Evolutionary conservation across 2,113 vertebrate species (phyloP), one percentile per base, ranked within the genome.

Genomic region (Mesitornis unicolor): DNA sequence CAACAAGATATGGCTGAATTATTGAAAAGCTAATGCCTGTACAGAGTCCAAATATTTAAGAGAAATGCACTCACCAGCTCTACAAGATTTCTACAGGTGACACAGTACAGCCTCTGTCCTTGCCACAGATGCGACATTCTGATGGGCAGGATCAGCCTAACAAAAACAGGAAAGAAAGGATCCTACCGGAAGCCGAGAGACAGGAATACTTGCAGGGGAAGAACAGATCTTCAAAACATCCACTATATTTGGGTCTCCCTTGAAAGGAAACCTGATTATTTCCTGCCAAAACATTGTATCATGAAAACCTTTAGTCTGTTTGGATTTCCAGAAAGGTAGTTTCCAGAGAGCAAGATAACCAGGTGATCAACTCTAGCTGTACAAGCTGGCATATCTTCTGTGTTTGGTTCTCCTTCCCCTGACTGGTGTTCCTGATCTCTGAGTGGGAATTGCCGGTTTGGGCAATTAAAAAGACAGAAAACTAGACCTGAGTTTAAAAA

Each of bases 1-100:
- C 51, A 16, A 13, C 42, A 91, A 84, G 26, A 86, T 48, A 77
- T 60, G 40, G 87, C 68, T 93, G 86, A 87, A 84, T 93, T 90
- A 77, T 24, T 76, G 40, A 70, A 47, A 88, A 73, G 57, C 60
- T 7, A 53, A 53, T 53, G 35, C 61, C 92, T 35, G 38, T 6
- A 29, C 68, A 51, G 76, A 89, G 50, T 63, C 74, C 59, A 10
- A 16, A 35, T n/a, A 16, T 5, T 24, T 79, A 71, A n/a, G 24
- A 75, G 57, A 64, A 92, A 75, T 9, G 56, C 43, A 40, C 36
- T n/a, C 45, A 73, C 38, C 35, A 13, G 28, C 81, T 63, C 29
- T 51, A n/a, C 25, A 24, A n/a, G 45, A 50, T 40, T 71, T 51
- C 11, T 74, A 28, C 26, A 61, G 63, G 67, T 65, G 78, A 22